Evolutionary conservation across 2,797 vertebrate species (phyloP).

Genomic region (Artibeus lituratus): DNA sequence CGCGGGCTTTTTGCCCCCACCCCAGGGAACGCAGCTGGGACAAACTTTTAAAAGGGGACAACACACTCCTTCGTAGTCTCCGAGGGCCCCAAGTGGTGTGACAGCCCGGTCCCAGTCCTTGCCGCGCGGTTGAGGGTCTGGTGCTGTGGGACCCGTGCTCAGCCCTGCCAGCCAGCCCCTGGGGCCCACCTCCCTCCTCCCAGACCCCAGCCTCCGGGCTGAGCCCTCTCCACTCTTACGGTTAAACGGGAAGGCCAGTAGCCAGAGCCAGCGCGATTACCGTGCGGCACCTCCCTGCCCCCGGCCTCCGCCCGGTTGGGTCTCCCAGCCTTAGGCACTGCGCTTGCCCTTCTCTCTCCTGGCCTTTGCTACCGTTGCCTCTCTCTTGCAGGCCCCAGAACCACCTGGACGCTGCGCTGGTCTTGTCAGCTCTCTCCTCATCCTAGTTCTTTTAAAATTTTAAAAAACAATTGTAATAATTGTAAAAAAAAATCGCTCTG

Average conservation of each 20-base stretch:
- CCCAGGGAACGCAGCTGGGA: neutral
- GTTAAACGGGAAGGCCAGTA: neutral
- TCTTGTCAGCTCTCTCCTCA: constrained; percentile 86
- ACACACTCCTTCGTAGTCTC: neutral
- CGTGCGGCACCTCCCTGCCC: neutral
- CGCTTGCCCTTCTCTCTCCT: constrained; percentile 1
- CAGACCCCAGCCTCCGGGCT: neutral
- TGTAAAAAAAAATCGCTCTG: constrained; percentile 90
- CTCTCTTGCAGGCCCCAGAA: constrained; percentile 92
- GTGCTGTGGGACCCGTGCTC: neutral
- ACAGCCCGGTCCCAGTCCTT: too few species aligned
- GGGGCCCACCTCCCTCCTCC: neutral
- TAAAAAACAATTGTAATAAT: constrained; percentile 87
- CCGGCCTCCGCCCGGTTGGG: neutral
- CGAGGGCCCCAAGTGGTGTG: neutral
- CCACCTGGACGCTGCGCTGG: constrained; percentile 89
- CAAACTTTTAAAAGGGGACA: neutral
- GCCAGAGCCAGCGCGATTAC: neutral
- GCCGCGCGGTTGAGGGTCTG: neutral
- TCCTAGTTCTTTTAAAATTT: constrained; percentile 80
- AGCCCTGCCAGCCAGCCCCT: neutral
- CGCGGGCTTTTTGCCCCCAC: neutral
- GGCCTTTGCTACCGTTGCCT: constrained; percentile 61
- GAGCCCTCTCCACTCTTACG: neutral
- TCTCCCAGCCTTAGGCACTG: neutral